Evolutionary conservation across 1,140 invertebrate genomes (phyloP), one percentile per base, ranked within the genome.

Genomic region (Xylocopa sonorina): DNA sequence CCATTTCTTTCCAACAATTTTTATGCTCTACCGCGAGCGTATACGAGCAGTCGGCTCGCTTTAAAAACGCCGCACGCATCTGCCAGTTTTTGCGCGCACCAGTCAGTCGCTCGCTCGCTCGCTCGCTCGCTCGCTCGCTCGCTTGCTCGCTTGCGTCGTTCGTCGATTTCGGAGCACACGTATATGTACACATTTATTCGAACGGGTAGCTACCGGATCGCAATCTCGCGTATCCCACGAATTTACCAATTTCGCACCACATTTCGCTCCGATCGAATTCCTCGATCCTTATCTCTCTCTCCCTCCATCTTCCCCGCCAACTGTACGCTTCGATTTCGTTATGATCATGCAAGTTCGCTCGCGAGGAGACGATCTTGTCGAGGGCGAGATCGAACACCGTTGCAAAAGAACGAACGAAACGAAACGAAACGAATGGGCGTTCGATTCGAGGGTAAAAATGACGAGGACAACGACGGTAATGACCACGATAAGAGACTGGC

Each of bases 31-130:
- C 55, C 77, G 75, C 64, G 46, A 75, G 38, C 55, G 38, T 63
- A 72, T n/a, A n/a, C n/a, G n/a, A n/a, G n/a, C 77, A 21, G 77
- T 55, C 38, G 29, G 72, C 34, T 50, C 57, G 68, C 82, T 81
- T 85, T 83, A 81, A 85, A 85, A 85, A 84, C 83, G 73, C 68
- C 66, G 78, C 83, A 83, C 74, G 83, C 72, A 83, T 85, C 82
- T 41, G 83, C 83, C 67, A 84, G 82, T 84, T 84, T 85, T 85
- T 85, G 63, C 73, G 16, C 32, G 67, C 18, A 6, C 53, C 32
- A 60, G 77, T 53, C n/a, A n/a, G n/a, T n/a, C n/a, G n/a, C n/a
- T n/a, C n/a, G n/a, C n/a, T n/a, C n/a, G n/a, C n/a, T n/a, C n/a
- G n/a, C n/a, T n/a, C n/a, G n/a, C n/a, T n/a, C n/a, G n/a, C n/a